Percentiles rank a stretch among this genome's conserved stretches.
Evolutionary conservation across 2,113 vertebrate species (phyloP).

Genomic region (Triplophysa rosa): DNA sequence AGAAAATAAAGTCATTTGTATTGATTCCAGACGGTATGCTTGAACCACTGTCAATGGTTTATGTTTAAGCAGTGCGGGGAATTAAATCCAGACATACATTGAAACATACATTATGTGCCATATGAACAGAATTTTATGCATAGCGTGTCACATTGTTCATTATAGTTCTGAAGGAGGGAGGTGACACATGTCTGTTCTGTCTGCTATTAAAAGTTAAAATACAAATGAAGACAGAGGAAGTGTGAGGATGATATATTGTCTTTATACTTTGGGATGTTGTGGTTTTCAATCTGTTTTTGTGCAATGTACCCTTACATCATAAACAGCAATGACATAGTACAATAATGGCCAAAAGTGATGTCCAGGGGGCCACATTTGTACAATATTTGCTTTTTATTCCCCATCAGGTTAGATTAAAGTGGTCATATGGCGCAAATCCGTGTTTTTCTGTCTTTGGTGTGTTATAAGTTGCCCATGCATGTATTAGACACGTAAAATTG

Average conservation of each 20-base stretch:
- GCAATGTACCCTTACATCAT: too few relatives aligned
- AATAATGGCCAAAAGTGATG: too few relatives aligned
- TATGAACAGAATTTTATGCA: constrained; percentile 54
- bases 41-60: constrained; percentile 40
- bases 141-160: constrained; percentile 59
- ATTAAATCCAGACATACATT: constrained; percentile 62
- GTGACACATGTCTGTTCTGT: constrained; percentile 35
- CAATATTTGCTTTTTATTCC: too few relatives aligned
- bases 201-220: constrained; percentile 64
- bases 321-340: too few relatives aligned
- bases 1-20: background rate
- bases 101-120: constrained; percentile 49
- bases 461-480: too few relatives aligned
- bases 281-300: background rate
- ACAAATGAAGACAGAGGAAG: constrained; percentile 47
- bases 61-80: constrained; percentile 60
- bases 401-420: too few relatives aligned
- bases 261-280: background rate
- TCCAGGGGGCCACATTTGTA: too few relatives aligned
- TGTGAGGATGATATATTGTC: background rate
- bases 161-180: constrained; percentile 61
- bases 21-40: background rate
- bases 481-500: too few relatives aligned
- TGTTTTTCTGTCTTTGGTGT: too few relatives aligned
- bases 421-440: too few relatives aligned